Evolutionary conservation across 1,140 invertebrate species (phyloP), one percentile per base, ranked within the genome.

Genomic region (Glomeris maerens): DNA sequence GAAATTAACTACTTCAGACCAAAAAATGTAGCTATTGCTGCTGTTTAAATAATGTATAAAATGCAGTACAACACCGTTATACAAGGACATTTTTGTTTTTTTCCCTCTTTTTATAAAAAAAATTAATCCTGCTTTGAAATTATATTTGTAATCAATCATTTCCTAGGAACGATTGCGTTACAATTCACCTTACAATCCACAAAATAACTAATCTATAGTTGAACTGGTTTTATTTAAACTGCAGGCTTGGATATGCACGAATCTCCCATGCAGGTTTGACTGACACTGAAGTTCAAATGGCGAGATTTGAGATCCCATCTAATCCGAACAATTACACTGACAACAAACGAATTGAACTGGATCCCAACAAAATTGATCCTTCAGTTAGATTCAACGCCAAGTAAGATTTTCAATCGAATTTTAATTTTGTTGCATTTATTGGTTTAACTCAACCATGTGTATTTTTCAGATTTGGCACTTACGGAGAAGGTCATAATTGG

Each of bases 201-300:
- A 26, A 27, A 7, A 13, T 26, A 40, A 22, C 7, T 26, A 28
- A 27, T 23, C 52, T 7, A 41, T 53, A 40, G 49, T n/a, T 10
- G 4, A 10, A 46, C 25, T 46, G 3, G 5, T 5, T 48, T 17
- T 48, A 14, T 52, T 45, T n/a, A 47, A 47, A 53, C 45, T 52
- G 23, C 48, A 67, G 66, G 47, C 53, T 63, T 22, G 67, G 65
- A 2, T 69, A 69, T 57, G 66, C 66, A 0, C 49, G 67, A 23
- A 62, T 69, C 13, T 62, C 64, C 23, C 66, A 67, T 57, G 67
- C 63, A 2, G 66, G 65, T 5, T 56, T 69, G 21, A 68, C 65
- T 57, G 67, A 69, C 46, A 69, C 67, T 22, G 67, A 69, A 49
- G 42, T 69, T 13, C 67, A 69, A 54, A 50, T 69, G 49, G 67